Percentiles rank a stretch among this genome's conserved stretches.
These are phyloP conservation scores for Petrocephalus zakoni DNA, from an alignment of 2,113 vertebrate genomes.

Conservation along the genomic window DNA sequence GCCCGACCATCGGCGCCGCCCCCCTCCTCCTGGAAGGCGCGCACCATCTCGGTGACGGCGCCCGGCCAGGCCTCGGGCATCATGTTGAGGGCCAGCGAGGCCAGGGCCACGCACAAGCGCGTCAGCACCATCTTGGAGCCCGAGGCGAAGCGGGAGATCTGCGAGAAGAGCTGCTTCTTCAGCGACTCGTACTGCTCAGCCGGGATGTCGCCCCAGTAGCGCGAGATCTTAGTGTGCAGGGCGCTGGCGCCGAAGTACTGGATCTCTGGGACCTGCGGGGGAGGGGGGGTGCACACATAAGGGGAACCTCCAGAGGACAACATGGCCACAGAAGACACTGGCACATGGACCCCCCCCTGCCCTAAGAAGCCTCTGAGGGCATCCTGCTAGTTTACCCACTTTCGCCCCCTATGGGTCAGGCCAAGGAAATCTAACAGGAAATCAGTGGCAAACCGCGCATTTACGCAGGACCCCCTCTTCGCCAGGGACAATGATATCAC, in stretches of 20 bases:
- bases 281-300: background rate
- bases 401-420: background rate
- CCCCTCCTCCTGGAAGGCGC: constrained; percentile 90
- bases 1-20: constrained; percentile 84
- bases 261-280: constrained; percentile 85
- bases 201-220: constrained; percentile 97
- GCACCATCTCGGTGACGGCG: constrained; percentile 92
- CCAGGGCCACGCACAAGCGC: constrained; percentile 89
- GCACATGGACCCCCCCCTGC: background rate
- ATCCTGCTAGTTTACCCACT: background rate
- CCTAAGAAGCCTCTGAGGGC: background rate
- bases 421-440: background rate
- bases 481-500: background rate
- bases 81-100: constrained; percentile 93
- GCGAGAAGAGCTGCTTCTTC: constrained; percentile 92
- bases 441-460: background rate
- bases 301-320: background rate
- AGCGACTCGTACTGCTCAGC: constrained; percentile 92
- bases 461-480: background rate
- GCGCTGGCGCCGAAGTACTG: constrained; percentile 98
- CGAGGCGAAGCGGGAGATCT: constrained; percentile 89
- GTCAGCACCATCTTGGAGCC: constrained; percentile 98
- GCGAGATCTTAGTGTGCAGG: constrained; percentile 96
- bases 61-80: constrained; percentile 97
- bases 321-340: background rate